These are phyloP conservation scores for Cheilosia vernalis DNA, from an alignment of 2,888 invertebrate genomes.

Conservation along the genomic window DNA sequence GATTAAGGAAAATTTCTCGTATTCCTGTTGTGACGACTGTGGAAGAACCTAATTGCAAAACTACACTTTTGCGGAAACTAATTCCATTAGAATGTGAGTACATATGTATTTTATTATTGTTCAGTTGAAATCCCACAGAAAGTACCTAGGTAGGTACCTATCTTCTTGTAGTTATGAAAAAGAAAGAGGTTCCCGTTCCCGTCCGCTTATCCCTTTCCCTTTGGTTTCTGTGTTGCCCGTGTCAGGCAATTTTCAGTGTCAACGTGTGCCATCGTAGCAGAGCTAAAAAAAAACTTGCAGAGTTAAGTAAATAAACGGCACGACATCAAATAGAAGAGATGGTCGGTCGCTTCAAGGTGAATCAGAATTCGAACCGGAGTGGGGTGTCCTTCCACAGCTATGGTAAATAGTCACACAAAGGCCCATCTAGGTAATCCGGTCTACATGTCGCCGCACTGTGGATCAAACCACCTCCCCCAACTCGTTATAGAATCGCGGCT, in stretches of 20 bases:
- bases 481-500: not conserved
- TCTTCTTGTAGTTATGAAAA: slow-evolving; percentile 19
- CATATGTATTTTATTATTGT: slow-evolving; percentile 2
- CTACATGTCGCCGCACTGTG: not conserved
- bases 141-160: not conserved
- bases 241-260: slow-evolving; percentile 69
- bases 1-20: slow-evolving; percentile 3
- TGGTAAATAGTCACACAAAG: not conserved
- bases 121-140: slow-evolving; percentile 3
- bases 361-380: slow-evolving; percentile 23
- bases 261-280: slow-evolving; percentile 63
- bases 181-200: not conserved
- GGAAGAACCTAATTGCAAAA: slow-evolving; percentile 10
- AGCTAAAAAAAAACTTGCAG: slow-evolving; percentile 26
- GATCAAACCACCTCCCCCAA: not conserved
- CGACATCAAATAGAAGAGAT: slow-evolving; percentile 25
- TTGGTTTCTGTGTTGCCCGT: slow-evolving; percentile 26
- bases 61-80: slow-evolving; percentile 52
- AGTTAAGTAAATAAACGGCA: slow-evolving; percentile 57
- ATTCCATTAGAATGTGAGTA: slow-evolving; percentile 61
- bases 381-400: not conserved
- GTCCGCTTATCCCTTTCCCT: not conserved
- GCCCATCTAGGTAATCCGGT: not conserved
- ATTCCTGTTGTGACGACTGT: not conserved
- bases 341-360: slow-evolving; percentile 53